phyloP scores from a whole-genome alignment of 2,113 vertebrate species.

The Pterocles orientalis region DNA sequence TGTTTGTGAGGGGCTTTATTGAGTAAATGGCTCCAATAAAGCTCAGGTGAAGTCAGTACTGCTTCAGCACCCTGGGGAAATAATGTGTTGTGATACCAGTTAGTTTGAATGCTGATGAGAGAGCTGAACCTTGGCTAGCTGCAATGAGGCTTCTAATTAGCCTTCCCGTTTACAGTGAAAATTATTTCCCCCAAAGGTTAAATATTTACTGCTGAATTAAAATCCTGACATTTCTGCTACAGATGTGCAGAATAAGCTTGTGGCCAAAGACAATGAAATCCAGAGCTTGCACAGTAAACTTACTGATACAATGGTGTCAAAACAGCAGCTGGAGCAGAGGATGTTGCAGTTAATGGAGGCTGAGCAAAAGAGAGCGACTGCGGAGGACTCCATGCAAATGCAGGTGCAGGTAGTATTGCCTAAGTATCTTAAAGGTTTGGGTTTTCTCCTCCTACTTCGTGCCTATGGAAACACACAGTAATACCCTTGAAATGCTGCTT shows the following conservation, averaged over 20 bases:
- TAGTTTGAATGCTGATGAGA: background rate
- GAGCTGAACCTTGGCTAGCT: background rate
- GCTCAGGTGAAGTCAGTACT: background rate
- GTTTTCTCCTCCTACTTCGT: background rate
- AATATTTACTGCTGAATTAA: background rate
- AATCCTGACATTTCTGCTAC: slow-evolving; percentile 45
- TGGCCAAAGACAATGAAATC: slow-evolving; percentile 90
- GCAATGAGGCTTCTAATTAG: background rate
- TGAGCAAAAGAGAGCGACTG: slow-evolving; percentile 85
- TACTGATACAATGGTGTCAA: slow-evolving; percentile 90
- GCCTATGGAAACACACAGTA: background rate
- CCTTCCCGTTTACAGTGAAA: background rate
- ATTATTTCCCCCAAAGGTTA: background rate
- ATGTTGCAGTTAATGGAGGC: slow-evolving; percentile 89
- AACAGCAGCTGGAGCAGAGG: slow-evolving; percentile 92
- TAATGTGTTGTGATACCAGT: background rate
- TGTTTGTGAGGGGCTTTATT: background rate
- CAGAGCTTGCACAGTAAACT: slow-evolving; percentile 92
- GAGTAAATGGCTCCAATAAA: background rate
- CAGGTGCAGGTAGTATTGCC: slow-evolving; percentile 79
- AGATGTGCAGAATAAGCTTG: slow-evolving; percentile 92
- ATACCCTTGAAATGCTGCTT: background rate
- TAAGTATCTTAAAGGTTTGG: background rate
- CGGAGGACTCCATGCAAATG: slow-evolving; percentile 86
- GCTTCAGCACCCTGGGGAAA: background rate